Base-by-base conservation (phyloP, 2,888 invertebrate species). In the Meliscaeva auricollis region DNA sequence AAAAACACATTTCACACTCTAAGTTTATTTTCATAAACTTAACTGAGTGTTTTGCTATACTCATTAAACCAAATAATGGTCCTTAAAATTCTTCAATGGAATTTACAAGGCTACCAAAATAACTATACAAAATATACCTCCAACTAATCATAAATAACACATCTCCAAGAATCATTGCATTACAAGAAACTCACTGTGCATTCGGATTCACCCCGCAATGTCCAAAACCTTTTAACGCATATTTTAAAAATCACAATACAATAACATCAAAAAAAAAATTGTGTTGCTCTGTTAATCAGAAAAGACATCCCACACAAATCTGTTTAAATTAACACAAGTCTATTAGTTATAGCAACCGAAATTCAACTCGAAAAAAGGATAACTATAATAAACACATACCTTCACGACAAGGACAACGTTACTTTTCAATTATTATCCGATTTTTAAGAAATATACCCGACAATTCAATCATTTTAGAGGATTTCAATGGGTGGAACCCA, bases 401-500 rank as follows among this genome's bases (percentile, higher is more conserved):
- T 26, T 4, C 26, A 26, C 4, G 26, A 26, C 2, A 26, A 26
- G 2, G 26, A 26, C 4, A 26, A 3, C 26, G 26, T 26, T 26
- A 26, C 26, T 26, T 4, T 26, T 26, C 26, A n/a, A n/a, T n/a
- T n/a, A n/a, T n/a, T n/a, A n/a, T n/a, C 26, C 26, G 50, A 52
- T 26, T 13, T 52, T 26, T 15, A 54, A 9, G n/a, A 32, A 54
- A 32, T 17, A 8, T 54, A 32, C 9, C 32, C 15, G 54, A 32
- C 8, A 15, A 30, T 2, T 3, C 32, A 17, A 32, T 54, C 3
- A 32, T 30, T 4, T 5, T 32, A 32, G 30, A 32, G 1, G 54
- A 54, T 17, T 54, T 54, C 17, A 52, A 52, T 6, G 50, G n/a
- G 1, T 52, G 50, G 50, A 54, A 54, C 32, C 54, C 54, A 32